Base-by-base conservation (phyloP, 2,113 vertebrate species). In the Phoenicopterus ruber region DNA sequence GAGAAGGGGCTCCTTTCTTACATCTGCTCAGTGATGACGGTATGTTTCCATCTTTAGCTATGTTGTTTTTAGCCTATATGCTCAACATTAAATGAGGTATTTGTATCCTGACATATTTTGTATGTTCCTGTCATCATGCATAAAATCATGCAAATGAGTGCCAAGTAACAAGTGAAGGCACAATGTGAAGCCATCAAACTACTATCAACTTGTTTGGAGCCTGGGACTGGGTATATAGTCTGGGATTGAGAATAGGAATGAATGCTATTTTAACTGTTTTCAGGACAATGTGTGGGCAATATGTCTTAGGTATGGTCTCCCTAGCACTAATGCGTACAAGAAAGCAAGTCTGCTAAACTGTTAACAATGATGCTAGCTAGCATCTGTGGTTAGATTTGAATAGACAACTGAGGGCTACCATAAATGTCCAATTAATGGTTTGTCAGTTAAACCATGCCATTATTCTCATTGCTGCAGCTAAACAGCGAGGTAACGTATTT, bases 101-200 rank as follows among this genome's bases (percentile, higher is more conserved):
- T 96, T 97, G 42, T 83, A 79, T 92, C 36, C 67, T 78, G 57
- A 84, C 25, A 8, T 82, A 79, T n/a, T 91, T 84, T 93, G 49
- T 19, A 26, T 82, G 46, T 91, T 97, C 77, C 80, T 95, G 38
- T 92, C 93, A 83, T 92, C 20, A 5, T 87, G 36, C 59, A 94
- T 77, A 95, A 96, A 95, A 87, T 62, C 29, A 77, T 90, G 72
- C 40, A 94, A 79, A 89, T 55, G 29, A 93, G 20, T 52, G 22
- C 66, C 59, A 52, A 66, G 32, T 44, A 54, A n/a, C 25, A 84
- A 80, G 36, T 38, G 65, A 94, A 92, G 34, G 71, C 66, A 79
- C 28, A 69, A 62, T 34, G 50, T 6, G 34, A 67, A 96, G 76
- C 46, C 44, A 44, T 36, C 44, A 22, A 80, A n/a, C 22, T 63